Percentiles rank a stretch among this genome's conserved stretches.
These are phyloP conservation scores for Helobdella robusta DNA, from an alignment of 2,888 invertebrate genomes.

Conservation along the genomic window DNA sequence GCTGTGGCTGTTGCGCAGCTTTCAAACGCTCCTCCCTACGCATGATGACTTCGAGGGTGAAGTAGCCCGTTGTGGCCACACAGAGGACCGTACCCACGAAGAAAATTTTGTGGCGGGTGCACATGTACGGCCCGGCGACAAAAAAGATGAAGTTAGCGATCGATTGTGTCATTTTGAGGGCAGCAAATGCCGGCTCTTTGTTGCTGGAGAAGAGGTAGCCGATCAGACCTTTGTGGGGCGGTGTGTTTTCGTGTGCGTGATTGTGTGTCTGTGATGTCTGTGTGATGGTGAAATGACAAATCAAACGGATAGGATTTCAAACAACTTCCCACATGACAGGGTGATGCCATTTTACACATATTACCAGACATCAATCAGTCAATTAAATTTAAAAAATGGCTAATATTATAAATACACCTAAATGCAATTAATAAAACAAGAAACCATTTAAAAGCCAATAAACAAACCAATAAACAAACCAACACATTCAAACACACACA, in stretches of 20 bases:
- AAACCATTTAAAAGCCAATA: no score
- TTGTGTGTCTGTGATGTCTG: neutral
- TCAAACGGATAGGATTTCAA: neutral
- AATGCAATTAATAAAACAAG: neutral
- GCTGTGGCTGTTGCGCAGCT: neutral
- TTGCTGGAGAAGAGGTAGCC: conserved; percentile 42
- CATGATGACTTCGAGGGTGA: conserved; percentile 38
- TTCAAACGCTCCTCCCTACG: conserved; percentile 20
- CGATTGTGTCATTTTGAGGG: conserved; percentile 42
- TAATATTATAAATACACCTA: neutral
- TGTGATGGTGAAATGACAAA: neutral
- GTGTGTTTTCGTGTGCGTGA: neutral
- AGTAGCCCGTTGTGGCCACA: conserved; percentile 37
- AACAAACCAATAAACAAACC: no score
- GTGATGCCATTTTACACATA: neutral
- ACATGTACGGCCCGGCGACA: conserved; percentile 38
- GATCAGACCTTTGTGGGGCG: conserved; percentile 40
- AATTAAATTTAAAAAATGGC: neutral
- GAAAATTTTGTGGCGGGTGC: conserved; percentile 40
- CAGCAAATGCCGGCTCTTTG: conserved; percentile 45
- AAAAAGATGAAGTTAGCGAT: conserved; percentile 37
- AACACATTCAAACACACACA: no score
- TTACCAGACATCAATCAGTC: neutral
- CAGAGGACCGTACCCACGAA: conserved; percentile 36
- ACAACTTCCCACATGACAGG: neutral